A percentile compares a stretch with the other conserved stretches of the same genome.
These are phyloP conservation scores for Pocillopora verrucosa DNA, from an alignment of 64 coral and sea anemone genomes.

Conservation along the genomic window DNA sequence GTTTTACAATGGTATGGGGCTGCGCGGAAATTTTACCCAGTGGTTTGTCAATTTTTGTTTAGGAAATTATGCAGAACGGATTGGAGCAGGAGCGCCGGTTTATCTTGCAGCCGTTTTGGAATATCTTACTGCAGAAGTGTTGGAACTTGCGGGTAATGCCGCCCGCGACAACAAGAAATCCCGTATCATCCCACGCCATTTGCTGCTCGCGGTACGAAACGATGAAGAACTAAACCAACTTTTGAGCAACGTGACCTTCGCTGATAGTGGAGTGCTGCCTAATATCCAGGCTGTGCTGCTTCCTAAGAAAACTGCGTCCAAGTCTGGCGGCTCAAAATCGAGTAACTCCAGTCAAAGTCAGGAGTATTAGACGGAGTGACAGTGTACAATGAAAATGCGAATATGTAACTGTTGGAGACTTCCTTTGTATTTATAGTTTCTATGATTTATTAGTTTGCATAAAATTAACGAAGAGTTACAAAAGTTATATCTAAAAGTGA, in stretches of 20 bases:
- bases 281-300: conserved; percentile 77
- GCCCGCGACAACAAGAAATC: conserved; percentile 81
- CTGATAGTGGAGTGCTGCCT: conserved; percentile 74
- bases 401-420: too few relatives aligned
- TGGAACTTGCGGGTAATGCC: conserved; percentile 82
- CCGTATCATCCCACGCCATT: conserved; percentile 77
- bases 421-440: too few relatives aligned
- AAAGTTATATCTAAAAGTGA: too few relatives aligned
- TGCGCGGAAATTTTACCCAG: too few relatives aligned
- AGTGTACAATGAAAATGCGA: too few relatives aligned
- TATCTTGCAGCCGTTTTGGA: conserved; percentile 78
- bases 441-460: too few relatives aligned
- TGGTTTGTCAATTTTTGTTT: neutral
- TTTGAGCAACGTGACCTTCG: conserved; percentile 62
- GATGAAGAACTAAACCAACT: conserved; percentile 81
- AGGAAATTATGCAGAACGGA: conserved; percentile 70
- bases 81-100: conserved; percentile 69
- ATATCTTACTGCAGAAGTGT: conserved; percentile 70
- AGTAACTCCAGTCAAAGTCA: conserved; percentile 69
- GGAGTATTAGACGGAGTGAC: conserved; percentile 44
- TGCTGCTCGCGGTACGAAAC: conserved; percentile 77
- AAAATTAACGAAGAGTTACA: too few relatives aligned
- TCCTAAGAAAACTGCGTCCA: conserved; percentile 63
- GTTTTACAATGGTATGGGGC: too few relatives aligned
- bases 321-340: conserved; percentile 33